Evolutionary conservation across 2,113 vertebrate species (phyloP).

Genomic region (Haplotaxodon microlepis): DNA sequence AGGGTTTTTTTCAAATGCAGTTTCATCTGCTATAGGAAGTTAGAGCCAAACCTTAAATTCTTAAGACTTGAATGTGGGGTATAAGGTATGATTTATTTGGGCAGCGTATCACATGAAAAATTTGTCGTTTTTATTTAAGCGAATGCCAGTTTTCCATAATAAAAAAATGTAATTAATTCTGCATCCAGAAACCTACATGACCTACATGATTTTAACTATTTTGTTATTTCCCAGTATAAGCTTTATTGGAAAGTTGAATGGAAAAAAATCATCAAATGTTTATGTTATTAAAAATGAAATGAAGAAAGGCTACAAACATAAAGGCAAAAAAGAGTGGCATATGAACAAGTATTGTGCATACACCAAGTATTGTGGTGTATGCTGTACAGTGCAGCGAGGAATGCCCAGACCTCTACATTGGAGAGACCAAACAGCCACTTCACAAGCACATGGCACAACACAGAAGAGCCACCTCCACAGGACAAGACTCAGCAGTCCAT

Average conservation of each 20-base stretch:
- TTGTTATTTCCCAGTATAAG: not conserved
- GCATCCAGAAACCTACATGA: not conserved
- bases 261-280: not conserved
- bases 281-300: not conserved
- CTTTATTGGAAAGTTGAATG: not conserved
- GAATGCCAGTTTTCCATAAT: not conserved
- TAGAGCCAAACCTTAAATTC: not conserved
- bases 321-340: not conserved
- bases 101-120: not conserved
- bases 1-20: rapidly evolving
- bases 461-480: too few relatives aligned
- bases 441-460: too few relatives aligned
- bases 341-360: not conserved
- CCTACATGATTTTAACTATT: not conserved
- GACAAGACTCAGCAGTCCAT: too few relatives aligned
- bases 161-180: not conserved
- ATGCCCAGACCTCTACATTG: too few relatives aligned
- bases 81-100: not conserved
- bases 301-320: not conserved
- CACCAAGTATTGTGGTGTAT: too few relatives aligned
- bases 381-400: too few relatives aligned
- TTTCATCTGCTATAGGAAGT: not conserved
- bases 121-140: not conserved
- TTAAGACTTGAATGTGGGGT: not conserved
- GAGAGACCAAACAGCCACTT: too few relatives aligned